Percentiles rank a stretch among this genome's conserved stretches.
phyloP scores from a whole-genome alignment of 2,113 vertebrate genomes.

The Ginglymostoma cirratum region DNA sequence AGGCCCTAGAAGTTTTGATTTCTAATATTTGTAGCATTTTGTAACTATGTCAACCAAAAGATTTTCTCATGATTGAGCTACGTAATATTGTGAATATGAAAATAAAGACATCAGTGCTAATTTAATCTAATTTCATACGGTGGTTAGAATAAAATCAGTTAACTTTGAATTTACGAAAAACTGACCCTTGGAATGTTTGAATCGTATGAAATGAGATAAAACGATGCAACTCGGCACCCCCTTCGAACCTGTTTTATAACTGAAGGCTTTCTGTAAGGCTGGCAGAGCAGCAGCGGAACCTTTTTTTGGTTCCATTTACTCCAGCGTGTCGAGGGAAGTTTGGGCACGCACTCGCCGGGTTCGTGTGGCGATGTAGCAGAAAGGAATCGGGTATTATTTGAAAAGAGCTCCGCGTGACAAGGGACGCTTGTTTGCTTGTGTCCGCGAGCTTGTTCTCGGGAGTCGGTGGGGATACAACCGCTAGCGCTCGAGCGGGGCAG shows the following conservation, averaged over 20 bases:
- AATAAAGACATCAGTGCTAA: not conserved
- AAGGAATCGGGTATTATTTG: not conserved
- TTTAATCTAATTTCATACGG: not conserved
- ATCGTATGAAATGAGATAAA: not conserved
- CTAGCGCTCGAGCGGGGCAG: not conserved
- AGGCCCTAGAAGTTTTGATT: not conserved
- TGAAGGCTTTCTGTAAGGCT: not conserved
- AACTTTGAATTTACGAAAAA: not conserved
- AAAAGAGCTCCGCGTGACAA: not conserved
- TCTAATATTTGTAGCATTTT: not conserved
- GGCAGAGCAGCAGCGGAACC: not conserved
- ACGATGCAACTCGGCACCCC: not conserved
- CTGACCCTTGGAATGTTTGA: not conserved
- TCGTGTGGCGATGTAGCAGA: not conserved
- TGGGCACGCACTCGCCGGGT: not conserved
- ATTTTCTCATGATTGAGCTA: not conserved
- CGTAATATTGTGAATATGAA: not conserved
- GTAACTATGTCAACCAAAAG: not conserved
- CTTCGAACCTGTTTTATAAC: not conserved
- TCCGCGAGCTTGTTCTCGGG: not conserved
- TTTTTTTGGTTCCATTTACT: not conserved
- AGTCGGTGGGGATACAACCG: not conserved
- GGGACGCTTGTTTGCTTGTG: not conserved
- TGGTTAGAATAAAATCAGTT: not conserved
- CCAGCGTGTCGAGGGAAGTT: not conserved